Conservation (phyloP, 2,113 vertebrate species). For the Brachionichthys hirsutus region DNA sequence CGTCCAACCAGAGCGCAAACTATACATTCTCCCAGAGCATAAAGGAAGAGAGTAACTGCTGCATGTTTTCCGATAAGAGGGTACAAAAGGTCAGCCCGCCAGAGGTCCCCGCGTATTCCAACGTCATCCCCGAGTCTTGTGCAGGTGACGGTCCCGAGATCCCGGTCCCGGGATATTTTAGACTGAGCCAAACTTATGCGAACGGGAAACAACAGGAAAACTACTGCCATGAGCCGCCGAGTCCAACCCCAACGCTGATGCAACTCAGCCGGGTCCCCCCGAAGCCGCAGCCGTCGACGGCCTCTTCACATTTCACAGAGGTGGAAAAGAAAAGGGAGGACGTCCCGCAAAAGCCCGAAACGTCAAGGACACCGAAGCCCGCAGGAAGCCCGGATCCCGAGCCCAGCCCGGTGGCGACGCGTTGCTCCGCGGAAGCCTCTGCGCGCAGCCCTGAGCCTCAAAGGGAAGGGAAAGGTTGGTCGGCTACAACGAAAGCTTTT, state of each 20-base stretch:
- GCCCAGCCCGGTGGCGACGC: conserved; percentile 86
- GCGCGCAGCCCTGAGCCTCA: conserved; percentile 94
- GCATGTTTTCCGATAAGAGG: conserved; percentile 99
- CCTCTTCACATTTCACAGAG: conserved; percentile 78
- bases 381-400: conserved; percentile 88
- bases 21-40: conserved; percentile 97
- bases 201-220: conserved; percentile 91
- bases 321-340: conserved; percentile 91
- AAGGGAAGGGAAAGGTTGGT: conserved; percentile 98
- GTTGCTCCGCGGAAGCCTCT: conserved; percentile 85
- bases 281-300: conserved; percentile 87
- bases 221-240: conserved; percentile 91
- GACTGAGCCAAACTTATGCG: conserved; percentile 97
- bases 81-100: conserved; percentile 88
- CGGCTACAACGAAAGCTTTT: conserved; percentile 83
- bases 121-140: conserved; percentile 89
- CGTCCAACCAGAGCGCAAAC: conserved; percentile 93
- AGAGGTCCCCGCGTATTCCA: conserved; percentile 90
- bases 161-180: conserved; percentile 98
- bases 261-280: conserved; percentile 91
- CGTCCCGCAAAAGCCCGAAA: conserved; percentile 81
- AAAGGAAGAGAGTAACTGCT: conserved; percentile 99
- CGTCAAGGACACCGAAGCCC: conserved; percentile 82
- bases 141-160: conserved; percentile 94
- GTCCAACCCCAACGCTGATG: conserved; percentile 89